These are phyloP conservation scores for Dinocampus coccinellae DNA, from an alignment of 2,888 invertebrate genomes.

Conservation along the genomic window DNA sequence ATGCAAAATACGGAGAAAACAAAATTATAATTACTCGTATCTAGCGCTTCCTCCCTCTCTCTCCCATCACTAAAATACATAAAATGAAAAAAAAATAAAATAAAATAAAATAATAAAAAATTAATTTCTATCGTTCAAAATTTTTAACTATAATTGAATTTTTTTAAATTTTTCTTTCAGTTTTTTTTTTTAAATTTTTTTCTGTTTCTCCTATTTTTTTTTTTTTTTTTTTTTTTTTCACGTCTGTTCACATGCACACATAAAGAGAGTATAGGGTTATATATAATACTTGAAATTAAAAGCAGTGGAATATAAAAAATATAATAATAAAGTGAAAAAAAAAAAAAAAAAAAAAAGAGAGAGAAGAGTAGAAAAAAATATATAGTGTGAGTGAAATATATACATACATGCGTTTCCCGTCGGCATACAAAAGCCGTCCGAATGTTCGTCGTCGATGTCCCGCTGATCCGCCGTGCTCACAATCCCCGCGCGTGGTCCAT, in stretches of 20 bases:
- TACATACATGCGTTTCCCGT: slow-evolving; percentile 25
- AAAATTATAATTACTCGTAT: too few species aligned
- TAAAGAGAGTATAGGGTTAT: neutral
- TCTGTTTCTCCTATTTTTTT: neutral
- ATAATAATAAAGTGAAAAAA: neutral
- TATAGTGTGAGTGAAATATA: neutral
- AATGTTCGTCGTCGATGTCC: slow-evolving; percentile 37
- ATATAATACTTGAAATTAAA: slow-evolving; percentile 11
- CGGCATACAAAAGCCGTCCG: slow-evolving; percentile 33
- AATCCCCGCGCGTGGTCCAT: slow-evolving; percentile 52
- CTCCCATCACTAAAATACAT: neutral
- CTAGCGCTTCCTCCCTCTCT: too few species aligned
- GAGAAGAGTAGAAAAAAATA: neutral
- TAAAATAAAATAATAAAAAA: neutral
- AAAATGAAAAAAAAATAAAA: neutral
- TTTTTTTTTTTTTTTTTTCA: neutral
- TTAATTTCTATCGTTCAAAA: neutral
- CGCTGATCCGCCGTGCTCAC: slow-evolving; percentile 53
- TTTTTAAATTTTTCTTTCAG: too few species aligned
- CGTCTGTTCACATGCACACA: neutral
- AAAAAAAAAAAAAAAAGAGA: slow-evolving; percentile 8
- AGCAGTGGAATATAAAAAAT: slow-evolving; percentile 2
- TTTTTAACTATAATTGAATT: too few species aligned
- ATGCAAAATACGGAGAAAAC: too few species aligned
- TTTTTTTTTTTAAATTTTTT: too few species aligned